Conservation (phyloP, 23 tunicate genomes). For the Botrylloides violaceus region DNA sequence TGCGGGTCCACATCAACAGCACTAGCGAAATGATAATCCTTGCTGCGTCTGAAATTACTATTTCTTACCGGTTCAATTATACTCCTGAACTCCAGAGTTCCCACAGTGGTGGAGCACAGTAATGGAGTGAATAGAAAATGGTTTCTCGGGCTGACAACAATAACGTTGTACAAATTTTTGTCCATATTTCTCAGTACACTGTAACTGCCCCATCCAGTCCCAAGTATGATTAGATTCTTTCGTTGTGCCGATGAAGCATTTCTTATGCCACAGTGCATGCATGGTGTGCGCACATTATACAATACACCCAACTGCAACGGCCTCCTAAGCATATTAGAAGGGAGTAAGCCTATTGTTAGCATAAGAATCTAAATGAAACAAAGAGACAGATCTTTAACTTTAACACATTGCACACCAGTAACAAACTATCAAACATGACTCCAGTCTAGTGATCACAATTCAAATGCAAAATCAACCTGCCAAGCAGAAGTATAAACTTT, state of each 20-base stretch:
- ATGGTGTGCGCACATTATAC: too few species aligned
- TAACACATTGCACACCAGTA: too few species aligned
- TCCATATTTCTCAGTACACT: slow-evolving; percentile 66
- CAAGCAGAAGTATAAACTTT: too few species aligned
- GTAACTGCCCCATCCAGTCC: slow-evolving; percentile 91
- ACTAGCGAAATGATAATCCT: slow-evolving; percentile 71
- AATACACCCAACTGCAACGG: too few species aligned
- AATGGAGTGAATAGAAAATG: slow-evolving; percentile 88
- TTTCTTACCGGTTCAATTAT: slow-evolving; percentile 88
- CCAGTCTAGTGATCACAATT: too few species aligned
- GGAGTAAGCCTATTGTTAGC: too few species aligned
- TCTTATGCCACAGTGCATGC: not conserved
- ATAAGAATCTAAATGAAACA: too few species aligned
- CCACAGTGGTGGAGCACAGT: slow-evolving; percentile 89
- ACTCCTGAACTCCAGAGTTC: slow-evolving; percentile 89
- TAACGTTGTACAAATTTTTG: slow-evolving; percentile 56
- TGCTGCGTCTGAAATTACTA: slow-evolving; percentile 40
- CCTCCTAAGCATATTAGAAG: not conserved
- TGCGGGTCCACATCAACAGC: slow-evolving; percentile 40
- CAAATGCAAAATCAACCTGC: too few species aligned
- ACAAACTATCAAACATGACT: too few species aligned
- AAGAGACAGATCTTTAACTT: too few species aligned
- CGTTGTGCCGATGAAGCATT: slow-evolving; percentile 6
- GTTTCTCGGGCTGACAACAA: slow-evolving; percentile 83
- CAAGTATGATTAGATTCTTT: slow-evolving; percentile 60